Conservation (phyloP, 1,140 invertebrate species). For the Drosophila obscura region DNA sequence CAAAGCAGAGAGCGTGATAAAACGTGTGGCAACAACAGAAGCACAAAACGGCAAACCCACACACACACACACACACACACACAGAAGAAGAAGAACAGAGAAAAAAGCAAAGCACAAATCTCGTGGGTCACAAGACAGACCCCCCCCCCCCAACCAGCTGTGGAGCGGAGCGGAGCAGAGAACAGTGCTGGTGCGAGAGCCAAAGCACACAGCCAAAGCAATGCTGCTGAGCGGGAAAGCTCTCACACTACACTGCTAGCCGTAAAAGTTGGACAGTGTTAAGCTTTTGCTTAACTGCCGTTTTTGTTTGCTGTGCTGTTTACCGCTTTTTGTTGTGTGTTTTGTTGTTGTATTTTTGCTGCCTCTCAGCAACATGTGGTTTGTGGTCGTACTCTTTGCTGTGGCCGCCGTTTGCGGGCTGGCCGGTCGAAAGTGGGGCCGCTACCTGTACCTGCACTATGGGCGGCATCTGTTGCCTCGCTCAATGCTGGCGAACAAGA, state of each 20-base stretch:
- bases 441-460: constrained; percentile 77
- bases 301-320: no score
- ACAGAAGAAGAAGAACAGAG: constrained; percentile 31
- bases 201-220: constrained; percentile 3
- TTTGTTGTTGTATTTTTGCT: neutral
- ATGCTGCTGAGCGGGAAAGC: constrained; percentile 47
- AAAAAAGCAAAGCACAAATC: constrained; percentile 51
- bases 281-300: neutral
- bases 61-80: constrained; percentile 4
- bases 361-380: constrained; percentile 73
- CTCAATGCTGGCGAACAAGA: constrained; percentile 69
- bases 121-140: constrained; percentile 73
- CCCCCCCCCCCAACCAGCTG: constrained; percentile 33
- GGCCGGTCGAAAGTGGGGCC: constrained; percentile 77
- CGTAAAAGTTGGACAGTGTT: constrained; percentile 32
- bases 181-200: constrained; percentile 13
- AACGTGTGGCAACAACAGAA: constrained; percentile 75
- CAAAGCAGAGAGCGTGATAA: constrained; percentile 70
- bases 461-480: constrained; percentile 76
- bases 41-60: constrained; percentile 22
- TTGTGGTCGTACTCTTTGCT: constrained; percentile 59
- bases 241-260: constrained; percentile 54
- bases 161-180: constrained; percentile 2
- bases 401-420: constrained; percentile 59
- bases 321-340: constrained; percentile 7